A percentile compares a stretch with the other conserved stretches of the same genome.
These are phyloP conservation scores for Drosophila limbata DNA, from an alignment of 2,888 invertebrate species.

Conservation along the genomic window DNA sequence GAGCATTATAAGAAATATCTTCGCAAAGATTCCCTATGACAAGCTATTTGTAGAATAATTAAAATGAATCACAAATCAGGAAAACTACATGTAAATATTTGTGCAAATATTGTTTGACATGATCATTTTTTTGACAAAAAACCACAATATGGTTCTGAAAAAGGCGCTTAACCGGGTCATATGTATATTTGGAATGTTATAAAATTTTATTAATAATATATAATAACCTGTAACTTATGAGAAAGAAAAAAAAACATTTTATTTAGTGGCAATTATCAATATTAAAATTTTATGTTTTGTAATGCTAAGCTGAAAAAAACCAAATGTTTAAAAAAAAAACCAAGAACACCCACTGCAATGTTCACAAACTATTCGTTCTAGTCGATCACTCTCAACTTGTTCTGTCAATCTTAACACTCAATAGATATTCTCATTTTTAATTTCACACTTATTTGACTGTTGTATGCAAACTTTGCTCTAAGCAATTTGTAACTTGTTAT, in stretches of 20 bases:
- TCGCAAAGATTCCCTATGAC: constrained; percentile 78
- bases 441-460: not conserved
- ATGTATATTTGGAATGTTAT: too few relatives aligned
- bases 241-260: too few relatives aligned
- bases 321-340: not conserved
- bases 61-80: not conserved
- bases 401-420: not conserved
- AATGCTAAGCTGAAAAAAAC: not conserved
- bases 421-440: not conserved
- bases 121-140: not conserved
- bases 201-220: too few relatives aligned
- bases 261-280: too few relatives aligned
- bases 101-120: too few relatives aligned
- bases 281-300: too few relatives aligned
- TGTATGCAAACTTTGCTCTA: constrained; percentile 4
- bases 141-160: too few relatives aligned
- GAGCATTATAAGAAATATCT: constrained; percentile 82
- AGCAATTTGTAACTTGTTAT: not conserved
- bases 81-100: not conserved
- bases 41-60: constrained; percentile 47
- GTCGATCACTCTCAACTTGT: not conserved
- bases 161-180: too few relatives aligned
- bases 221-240: too few relatives aligned
- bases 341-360: not conserved
- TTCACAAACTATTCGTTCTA: not conserved